A percentile compares a stretch with the other conserved stretches of the same genome.
phyloP scores from a whole-genome alignment of 1,140 invertebrate genomes.

The Polypedilum vanderplanki region DNA sequence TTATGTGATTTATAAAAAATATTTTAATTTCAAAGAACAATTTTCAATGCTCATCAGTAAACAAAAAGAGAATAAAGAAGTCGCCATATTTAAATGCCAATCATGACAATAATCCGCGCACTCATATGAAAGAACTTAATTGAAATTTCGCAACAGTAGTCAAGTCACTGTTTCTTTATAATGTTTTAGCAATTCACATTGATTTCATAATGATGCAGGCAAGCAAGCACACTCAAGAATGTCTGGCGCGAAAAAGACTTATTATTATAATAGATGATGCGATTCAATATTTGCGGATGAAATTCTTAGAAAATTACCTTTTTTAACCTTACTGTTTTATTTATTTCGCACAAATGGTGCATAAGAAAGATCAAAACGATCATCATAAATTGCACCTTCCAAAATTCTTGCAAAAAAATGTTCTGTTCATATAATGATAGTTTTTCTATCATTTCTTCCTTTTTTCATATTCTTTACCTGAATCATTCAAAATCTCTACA shows the following conservation, averaged over 20 bases:
- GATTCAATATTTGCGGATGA: not conserved
- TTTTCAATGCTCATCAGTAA: too few relatives aligned
- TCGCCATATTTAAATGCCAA: too few relatives aligned
- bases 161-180: not conserved
- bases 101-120: too few relatives aligned
- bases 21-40: too few relatives aligned
- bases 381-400: not conserved
- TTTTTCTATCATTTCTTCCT: not conserved
- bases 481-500: constrained; percentile 1
- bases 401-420: not conserved
- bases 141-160: constrained; percentile 12
- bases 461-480: constrained; percentile 6
- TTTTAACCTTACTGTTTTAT: not conserved
- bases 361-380: not conserved
- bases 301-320: not conserved
- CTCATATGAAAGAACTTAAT: not conserved
- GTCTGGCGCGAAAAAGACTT: constrained; percentile 6
- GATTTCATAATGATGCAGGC: not conserved
- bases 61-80: too few relatives aligned
- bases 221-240: not conserved
- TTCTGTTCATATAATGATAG: constrained; percentile 13
- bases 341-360: not conserved
- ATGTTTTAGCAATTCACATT: not conserved
- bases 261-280: not conserved
- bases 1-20: too few relatives aligned